Base-by-base conservation (phyloP, 2,888 invertebrate species). In the Dione vanillae region DNA sequence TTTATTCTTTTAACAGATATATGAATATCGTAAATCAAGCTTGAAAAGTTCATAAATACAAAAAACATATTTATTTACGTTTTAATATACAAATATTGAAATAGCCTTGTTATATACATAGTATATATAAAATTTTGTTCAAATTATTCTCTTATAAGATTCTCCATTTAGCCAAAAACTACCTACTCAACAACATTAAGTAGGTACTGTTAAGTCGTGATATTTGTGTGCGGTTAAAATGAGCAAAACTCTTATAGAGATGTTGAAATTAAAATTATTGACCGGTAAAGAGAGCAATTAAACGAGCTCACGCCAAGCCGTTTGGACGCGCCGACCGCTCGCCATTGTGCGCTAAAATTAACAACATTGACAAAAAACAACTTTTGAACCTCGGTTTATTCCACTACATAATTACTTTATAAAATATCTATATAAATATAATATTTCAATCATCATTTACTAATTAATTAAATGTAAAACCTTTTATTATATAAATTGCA, bases 281-380 rank as follows among this genome's bases (percentile, higher is more conserved):
- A 80, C 79, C 76, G 80, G 83, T 81, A 85, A 88, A 84, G 85
- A 83, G 82, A 85, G 85, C 88, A 88, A 90, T 90, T 90, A 89
- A 88, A 83, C 78, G 78, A 78, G 83, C 82, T 85, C 84, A 83
- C 85, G 85, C 83, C 85, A 83, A 75, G 78, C 76, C 83, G 84
- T 88, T 88, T 89, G 81, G 85, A 83, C 82, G 82, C 83, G 83
- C 82, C 83, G 82, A 82, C 84, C 82, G 78, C 77, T 80, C 80
- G 78, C 86, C 83, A 89, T 90, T 90, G 89, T 90, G 85, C 86
- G 83, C 78, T 79, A 80, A 88, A 87, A 88, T 88, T 86, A 86
- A 87, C 85, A 83, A 83, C 76, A 80, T 78, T 81, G 78, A 82
- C 83, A 88, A 89, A 88, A 88, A 88, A 81, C 78, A 75, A 80